Evolutionary conservation across 2,888 invertebrate species (phyloP).

Genomic region (Nephrotoma guestfalica): DNA sequence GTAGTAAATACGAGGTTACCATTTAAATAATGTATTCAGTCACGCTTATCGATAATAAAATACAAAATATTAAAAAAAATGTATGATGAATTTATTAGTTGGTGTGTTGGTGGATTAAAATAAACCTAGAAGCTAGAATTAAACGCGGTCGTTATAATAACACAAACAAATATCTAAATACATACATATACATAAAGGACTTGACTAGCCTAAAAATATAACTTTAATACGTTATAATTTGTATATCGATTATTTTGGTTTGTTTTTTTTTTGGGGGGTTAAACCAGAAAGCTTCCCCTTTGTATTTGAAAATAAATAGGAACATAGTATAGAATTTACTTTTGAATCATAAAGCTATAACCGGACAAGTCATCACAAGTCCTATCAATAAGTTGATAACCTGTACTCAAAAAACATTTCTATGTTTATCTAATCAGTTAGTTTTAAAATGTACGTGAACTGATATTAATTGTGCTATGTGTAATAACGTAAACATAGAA

Average conservation of each 20-base stretch:
- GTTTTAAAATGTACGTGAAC: neutral
- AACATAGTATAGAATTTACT: too few species aligned
- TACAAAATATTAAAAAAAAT: neutral
- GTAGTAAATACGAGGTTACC: slow-evolving; percentile 1
- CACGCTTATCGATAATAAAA: neutral
- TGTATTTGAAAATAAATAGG: neutral
- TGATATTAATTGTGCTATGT: neutral
- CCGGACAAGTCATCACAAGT: too few species aligned
- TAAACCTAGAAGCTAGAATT: neutral
- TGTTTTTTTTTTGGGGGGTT: neutral
- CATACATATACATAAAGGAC: neutral
- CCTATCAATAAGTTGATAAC: too few species aligned
- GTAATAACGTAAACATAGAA: too few species aligned
- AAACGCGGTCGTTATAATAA: neutral
- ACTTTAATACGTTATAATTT: neutral
- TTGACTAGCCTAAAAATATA: neutral
- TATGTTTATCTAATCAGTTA: neutral
- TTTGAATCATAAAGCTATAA: too few species aligned
- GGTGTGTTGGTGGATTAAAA: neutral
- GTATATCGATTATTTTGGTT: neutral
- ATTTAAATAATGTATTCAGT: slow-evolving; percentile 2
- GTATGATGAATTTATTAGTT: neutral
- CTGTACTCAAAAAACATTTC: neutral
- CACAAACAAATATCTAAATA: neutral
- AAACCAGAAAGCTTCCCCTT: neutral